phyloP scores from a whole-genome alignment of 2,888 invertebrate species.

The Drosophila testacea region DNA sequence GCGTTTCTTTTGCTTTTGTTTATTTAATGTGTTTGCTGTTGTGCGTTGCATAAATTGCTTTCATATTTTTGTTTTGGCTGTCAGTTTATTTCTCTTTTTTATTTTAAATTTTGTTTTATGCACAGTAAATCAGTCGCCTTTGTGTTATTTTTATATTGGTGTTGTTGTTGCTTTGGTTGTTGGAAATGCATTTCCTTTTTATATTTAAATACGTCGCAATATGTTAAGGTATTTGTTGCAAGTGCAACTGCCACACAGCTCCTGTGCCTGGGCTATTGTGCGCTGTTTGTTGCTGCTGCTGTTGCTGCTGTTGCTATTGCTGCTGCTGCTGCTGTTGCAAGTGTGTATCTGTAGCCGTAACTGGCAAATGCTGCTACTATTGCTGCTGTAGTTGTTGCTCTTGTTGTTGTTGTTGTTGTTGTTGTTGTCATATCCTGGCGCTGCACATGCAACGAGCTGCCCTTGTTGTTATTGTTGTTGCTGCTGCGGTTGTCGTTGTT shows the following conservation, averaged over 20 bases:
- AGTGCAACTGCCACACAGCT: constrained; percentile 24
- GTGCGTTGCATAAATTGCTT: constrained; percentile 13
- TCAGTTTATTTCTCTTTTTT: background rate
- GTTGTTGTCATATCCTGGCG: constrained; percentile 56
- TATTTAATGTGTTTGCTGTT: constrained; percentile 8
- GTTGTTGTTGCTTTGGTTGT: constrained; percentile 22
- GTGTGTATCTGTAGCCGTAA: constrained; percentile 60
- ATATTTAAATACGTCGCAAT: constrained; percentile 49
- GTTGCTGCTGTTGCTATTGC: constrained; percentile 35
- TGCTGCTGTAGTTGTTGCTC: constrained; percentile 42
- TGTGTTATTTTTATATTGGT: constrained; percentile 13
- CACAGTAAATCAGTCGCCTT: constrained; percentile 63
- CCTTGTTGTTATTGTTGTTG: constrained; percentile 38
- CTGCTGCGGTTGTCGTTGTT: constrained; percentile 18
- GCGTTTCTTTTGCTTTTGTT: constrained; percentile 1
- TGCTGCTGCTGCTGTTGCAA: constrained; percentile 50
- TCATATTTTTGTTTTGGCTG: constrained; percentile 2
- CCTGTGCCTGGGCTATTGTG: constrained; percentile 39
- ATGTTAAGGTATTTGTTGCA: constrained; percentile 38
- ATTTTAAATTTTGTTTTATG: constrained; percentile 21
- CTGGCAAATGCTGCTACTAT: constrained; percentile 56
- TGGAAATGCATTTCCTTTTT: constrained; percentile 41
- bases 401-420: constrained; percentile 40
- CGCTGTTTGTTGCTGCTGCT: constrained; percentile 38
- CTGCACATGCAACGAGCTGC: constrained; percentile 71